phyloP scores from a whole-genome alignment of 2,888 invertebrate species.

The Eledona agricola region DNA sequence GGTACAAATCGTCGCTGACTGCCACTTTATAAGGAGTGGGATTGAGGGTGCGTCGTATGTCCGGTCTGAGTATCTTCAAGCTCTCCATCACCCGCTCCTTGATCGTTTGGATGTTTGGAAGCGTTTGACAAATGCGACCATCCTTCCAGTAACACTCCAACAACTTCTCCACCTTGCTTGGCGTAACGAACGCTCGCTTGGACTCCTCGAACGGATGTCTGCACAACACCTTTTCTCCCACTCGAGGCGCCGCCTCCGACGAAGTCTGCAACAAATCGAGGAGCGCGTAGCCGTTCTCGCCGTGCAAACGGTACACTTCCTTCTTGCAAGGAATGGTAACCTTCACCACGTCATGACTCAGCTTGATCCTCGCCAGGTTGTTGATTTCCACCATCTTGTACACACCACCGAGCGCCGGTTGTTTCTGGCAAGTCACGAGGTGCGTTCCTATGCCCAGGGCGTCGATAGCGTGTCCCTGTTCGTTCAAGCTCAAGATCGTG shows the following conservation, averaged over 20 bases:
- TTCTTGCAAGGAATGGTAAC: conserved; percentile 97
- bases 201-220: conserved; percentile 97
- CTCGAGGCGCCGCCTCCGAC: conserved; percentile 77
- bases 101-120: conserved; percentile 79
- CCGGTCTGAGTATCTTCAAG: conserved; percentile 81
- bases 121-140: conserved; percentile 73
- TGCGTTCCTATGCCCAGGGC: conserved; percentile 80
- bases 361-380: conserved; percentile 87
- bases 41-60: conserved; percentile 94
- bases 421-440: conserved; percentile 97
- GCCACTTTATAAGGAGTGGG: conserved; percentile 99
- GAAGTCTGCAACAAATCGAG: conserved; percentile 89
- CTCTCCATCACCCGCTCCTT: conserved; percentile 83
- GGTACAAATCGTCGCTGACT: conserved; percentile 91
- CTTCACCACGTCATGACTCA: conserved; percentile 97
- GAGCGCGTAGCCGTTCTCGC: conserved; percentile 83
- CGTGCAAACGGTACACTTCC: conserved; percentile 77
- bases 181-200: conserved; percentile 93
- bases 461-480: conserved; percentile 95
- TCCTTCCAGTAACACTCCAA: conserved; percentile 87
- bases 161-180: conserved; percentile 84
- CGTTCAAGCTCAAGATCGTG: conserved; percentile 94
- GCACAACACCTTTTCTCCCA: conserved; percentile 86
- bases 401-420: conserved; percentile 97
- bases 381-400: conserved; percentile 97